Conservation (phyloP, 2,888 invertebrate species). For the Standfussiana lucernea region DNA sequence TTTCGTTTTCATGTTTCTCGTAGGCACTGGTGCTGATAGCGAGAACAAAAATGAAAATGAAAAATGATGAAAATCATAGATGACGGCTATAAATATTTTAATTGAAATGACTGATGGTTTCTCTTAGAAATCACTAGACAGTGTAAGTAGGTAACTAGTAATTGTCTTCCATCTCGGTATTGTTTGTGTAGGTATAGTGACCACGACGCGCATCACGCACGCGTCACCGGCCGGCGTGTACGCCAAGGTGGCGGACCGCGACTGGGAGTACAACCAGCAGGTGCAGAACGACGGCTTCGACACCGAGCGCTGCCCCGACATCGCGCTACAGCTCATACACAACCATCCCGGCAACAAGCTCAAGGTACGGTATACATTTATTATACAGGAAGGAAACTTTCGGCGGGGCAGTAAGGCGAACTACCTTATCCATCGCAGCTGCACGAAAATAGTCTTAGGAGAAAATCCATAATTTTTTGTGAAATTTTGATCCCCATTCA, state of each 20-base stretch:
- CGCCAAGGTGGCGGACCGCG: slow-evolving; percentile 92
- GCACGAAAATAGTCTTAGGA: no score
- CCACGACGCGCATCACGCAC: slow-evolving; percentile 94
- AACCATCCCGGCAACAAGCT: slow-evolving; percentile 92
- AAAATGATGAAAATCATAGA: no score
- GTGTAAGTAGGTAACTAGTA: neutral
- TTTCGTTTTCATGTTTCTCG: no score
- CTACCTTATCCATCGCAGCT: no score
- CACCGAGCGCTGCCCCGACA: slow-evolving; percentile 91
- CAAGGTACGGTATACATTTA: no score
- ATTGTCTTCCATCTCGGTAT: neutral
- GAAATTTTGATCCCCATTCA: no score
- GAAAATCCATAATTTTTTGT: no score
- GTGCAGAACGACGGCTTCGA: slow-evolving; percentile 82
- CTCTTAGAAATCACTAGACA: neutral
- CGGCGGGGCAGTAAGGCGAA: no score
- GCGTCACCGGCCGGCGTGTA: slow-evolving; percentile 93
- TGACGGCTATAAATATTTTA: no score
- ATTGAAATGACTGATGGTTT: no score
- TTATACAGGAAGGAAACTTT: no score
- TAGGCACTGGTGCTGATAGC: no score
- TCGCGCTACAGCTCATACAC: slow-evolving; percentile 93
- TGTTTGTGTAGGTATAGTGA: slow-evolving; percentile 90
- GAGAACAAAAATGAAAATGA: neutral
- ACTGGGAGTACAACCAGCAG: slow-evolving; percentile 93